phyloP scores from a whole-genome alignment of 2,888 invertebrate species.

The Petrolisthes cinctipes region DNA sequence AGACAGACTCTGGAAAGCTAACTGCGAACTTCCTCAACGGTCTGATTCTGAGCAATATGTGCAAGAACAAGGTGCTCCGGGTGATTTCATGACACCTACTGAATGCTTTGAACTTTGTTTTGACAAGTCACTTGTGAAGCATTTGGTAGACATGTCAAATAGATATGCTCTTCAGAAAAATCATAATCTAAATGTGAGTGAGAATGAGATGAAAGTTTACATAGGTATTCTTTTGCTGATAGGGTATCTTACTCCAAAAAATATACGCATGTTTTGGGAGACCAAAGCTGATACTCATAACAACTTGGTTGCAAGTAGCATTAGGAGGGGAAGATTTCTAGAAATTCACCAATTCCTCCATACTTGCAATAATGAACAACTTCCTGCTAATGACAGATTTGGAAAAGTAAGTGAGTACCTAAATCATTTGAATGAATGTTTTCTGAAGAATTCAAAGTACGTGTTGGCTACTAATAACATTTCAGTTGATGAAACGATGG shows the following conservation, averaged over 20 bases:
- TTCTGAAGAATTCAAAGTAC: no score
- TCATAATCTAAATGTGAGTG: slow-evolving; percentile 20
- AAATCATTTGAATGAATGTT: no score
- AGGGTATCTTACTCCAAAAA: slow-evolving; percentile 27
- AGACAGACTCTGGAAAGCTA: slow-evolving; percentile 5
- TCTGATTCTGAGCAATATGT: background rate
- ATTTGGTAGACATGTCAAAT: slow-evolving; percentile 21
- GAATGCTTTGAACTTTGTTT: slow-evolving; percentile 35
- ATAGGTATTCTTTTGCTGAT: no score
- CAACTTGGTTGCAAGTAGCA: slow-evolving; percentile 26
- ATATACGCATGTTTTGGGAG: slow-evolving; percentile 28
- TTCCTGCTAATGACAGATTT: slow-evolving; percentile 28
- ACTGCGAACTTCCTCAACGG: background rate
- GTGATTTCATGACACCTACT: slow-evolving; percentile 16
- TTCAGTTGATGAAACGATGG: no score
- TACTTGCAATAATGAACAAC: slow-evolving; percentile 21
- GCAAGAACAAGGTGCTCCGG: slow-evolving; percentile 10
- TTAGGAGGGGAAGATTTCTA: slow-evolving; percentile 18
- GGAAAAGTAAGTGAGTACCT: no score
- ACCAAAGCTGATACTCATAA: slow-evolving; percentile 34
- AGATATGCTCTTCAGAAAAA: slow-evolving; percentile 30
- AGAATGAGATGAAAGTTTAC: slow-evolving; percentile 21
- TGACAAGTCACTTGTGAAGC: slow-evolving; percentile 19
- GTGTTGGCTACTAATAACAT: no score
- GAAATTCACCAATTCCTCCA: slow-evolving; percentile 27